phyloP scores from a whole-genome alignment of 2,888 invertebrate genomes.

The Drosophila siamana region DNA sequence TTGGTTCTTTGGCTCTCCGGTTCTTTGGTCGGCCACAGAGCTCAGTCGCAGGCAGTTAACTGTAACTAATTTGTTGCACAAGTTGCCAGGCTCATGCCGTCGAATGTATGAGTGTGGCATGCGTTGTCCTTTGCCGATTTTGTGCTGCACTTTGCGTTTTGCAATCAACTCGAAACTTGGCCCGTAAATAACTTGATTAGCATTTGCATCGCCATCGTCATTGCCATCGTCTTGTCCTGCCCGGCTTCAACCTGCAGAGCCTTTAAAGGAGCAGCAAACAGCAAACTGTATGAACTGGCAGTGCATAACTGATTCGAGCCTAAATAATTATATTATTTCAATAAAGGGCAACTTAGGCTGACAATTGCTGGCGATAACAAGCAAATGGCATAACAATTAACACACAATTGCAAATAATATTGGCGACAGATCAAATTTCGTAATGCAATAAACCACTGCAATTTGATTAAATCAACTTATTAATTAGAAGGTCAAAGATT shows the following conservation, averaged over 20 bases:
- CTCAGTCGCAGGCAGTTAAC: conserved; percentile 68
- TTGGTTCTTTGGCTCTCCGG: conserved; percentile 39
- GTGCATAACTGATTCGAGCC: background rate
- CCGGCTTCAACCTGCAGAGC: background rate
- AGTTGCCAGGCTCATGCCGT: conserved; percentile 27
- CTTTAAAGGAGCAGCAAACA: conserved; percentile 8
- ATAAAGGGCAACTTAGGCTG: background rate
- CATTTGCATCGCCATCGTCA: conserved; percentile 23
- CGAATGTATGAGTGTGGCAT: conserved; percentile 12
- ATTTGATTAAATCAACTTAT: background rate
- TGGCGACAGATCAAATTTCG: too few relatives aligned
- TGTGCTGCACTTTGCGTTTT: conserved; percentile 34
- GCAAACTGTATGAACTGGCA: too few relatives aligned
- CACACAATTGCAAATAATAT: background rate
- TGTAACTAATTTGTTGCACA: conserved; percentile 71
- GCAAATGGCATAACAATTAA: background rate
- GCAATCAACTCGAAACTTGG: conserved; percentile 26
- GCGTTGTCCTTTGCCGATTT: conserved; percentile 3
- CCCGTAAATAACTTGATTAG: conserved; percentile 50
- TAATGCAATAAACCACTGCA: background rate
- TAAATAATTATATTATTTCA: conserved; percentile 27
- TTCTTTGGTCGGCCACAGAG: conserved; percentile 38
- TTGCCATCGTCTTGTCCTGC: too few relatives aligned
- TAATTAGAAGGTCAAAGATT: too few relatives aligned
- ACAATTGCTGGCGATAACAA: background rate